Base-by-base conservation (phyloP, 2,113 vertebrate species). In the Megalops atlanticus region DNA sequence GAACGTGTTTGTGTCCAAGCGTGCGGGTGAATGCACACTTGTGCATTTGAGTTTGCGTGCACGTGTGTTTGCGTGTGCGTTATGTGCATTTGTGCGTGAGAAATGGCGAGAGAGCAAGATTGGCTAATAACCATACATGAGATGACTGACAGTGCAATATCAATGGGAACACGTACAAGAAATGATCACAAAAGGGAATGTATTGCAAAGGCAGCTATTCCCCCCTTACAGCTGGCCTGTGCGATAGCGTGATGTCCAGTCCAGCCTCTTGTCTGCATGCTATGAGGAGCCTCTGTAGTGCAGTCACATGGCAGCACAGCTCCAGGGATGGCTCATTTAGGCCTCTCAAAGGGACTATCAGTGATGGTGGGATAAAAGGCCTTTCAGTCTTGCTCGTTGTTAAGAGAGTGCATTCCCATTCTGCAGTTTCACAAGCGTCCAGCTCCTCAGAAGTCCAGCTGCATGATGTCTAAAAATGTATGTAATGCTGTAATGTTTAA, bases 261-360 rank as follows among this genome's bases (percentile, higher is more conserved):
- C 33, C 24, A 72, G 45, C 78, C 77, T 81, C 81, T 72, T 74
- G 78, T 52, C 72, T 35, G 68, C 14, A 24, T 41, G 24, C 40
- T 79, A n/a, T n/a, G 74, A 81, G 73, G 81, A 78, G 52, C 85
- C 77, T 82, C 82, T 78, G 40, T 41, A 38, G 41, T 74, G 41
- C 68, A 80, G 82, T 72, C 77, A 79, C 77, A 70, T 73, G 40
- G 81, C 85, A 85, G 86, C 71, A 72, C 78, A 86, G 83, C 86
- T 82, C 84, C 84, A 83, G 87, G 83, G 85, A 87, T 74, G 74
- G 49, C 70, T 40, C 69, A 80, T 38, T 39, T 43, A 16, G 68
- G 27, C 40, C 68, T 16, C 24, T 72, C 78, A 72, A 36, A 4
- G 69, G 68, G 68, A 47, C 58, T 41, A 27, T n/a, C 64, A 35